A percentile compares a stretch with the other conserved stretches of the same genome.
Conservation (phyloP, 1,140 invertebrate species). For the Rhagoletis pomonella region DNA sequence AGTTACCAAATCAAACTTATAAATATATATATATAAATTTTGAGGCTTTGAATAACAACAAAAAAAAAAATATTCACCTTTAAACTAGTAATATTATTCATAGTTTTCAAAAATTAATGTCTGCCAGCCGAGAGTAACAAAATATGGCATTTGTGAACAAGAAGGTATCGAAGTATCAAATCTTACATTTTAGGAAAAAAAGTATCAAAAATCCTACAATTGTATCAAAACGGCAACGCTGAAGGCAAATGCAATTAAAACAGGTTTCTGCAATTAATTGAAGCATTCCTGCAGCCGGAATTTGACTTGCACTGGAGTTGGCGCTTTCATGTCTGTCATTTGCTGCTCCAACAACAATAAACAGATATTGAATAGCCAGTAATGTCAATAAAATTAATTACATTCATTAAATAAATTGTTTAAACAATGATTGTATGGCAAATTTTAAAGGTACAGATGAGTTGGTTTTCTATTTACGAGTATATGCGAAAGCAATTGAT, state of each 20-base stretch:
- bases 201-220: too few species aligned
- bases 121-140: too few species aligned
- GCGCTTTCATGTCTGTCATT: slow-evolving; percentile 30
- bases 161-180: too few species aligned
- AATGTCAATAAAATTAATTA: background rate
- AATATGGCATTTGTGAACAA: too few species aligned
- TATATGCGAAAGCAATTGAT: background rate
- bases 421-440: background rate
- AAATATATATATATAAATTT: too few species aligned
- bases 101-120: too few species aligned
- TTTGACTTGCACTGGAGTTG: background rate
- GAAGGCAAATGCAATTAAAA: background rate
- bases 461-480: background rate
- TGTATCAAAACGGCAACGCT: background rate
- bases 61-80: too few species aligned
- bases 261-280: slow-evolving; percentile 15
- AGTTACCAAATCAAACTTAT: too few species aligned
- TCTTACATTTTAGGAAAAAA: too few species aligned
- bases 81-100: too few species aligned
- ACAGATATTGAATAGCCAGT: background rate
- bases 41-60: too few species aligned
- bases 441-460: background rate
- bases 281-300: background rate
- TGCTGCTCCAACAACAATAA: slow-evolving; percentile 20
- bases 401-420: slow-evolving; percentile 29